Evolutionary conservation across 2,797 vertebrate genomes (phyloP).

Genomic region (Gallirallus australis): DNA sequence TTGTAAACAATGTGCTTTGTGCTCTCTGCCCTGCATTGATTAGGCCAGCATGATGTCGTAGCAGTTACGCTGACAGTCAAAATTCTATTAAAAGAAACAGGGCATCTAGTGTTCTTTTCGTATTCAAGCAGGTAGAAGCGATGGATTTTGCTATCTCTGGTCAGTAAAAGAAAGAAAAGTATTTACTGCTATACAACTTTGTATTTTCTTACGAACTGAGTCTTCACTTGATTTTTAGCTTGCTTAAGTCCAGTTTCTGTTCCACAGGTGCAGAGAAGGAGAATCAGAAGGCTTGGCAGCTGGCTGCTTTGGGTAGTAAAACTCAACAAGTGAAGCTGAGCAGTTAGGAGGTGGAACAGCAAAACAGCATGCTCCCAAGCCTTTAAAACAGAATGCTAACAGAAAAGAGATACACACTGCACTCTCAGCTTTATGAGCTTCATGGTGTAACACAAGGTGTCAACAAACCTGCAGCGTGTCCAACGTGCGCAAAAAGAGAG

Average conservation of each 20-base stretch:
- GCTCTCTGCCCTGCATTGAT: not conserved
- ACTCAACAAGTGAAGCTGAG: not conserved
- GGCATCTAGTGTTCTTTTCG: not conserved
- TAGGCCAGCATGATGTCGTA: not conserved
- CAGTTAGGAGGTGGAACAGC: not conserved
- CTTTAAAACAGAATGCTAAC: not conserved
- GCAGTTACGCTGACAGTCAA: not conserved
- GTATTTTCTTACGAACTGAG: not conserved
- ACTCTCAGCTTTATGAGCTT: not conserved
- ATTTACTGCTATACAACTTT: not conserved
- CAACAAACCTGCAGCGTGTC: not conserved
- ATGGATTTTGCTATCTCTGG: not conserved
- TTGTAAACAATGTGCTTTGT: not conserved
- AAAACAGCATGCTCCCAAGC: not conserved
- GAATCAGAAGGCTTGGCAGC: not conserved
- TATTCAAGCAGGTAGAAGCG: not conserved
- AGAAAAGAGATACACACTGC: not conserved
- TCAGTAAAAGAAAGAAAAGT: not conserved
- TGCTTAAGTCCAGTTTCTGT: not conserved
- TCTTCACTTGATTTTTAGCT: not conserved
- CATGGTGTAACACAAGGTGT: not conserved
- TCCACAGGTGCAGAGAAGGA: not conserved
- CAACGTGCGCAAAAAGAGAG: not conserved
- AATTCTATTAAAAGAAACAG: not conserved
- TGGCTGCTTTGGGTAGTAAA: not conserved